These are phyloP conservation scores for Carettochelys insculpta DNA, from an alignment of 2,113 vertebrate species.

Conservation along the genomic window DNA sequence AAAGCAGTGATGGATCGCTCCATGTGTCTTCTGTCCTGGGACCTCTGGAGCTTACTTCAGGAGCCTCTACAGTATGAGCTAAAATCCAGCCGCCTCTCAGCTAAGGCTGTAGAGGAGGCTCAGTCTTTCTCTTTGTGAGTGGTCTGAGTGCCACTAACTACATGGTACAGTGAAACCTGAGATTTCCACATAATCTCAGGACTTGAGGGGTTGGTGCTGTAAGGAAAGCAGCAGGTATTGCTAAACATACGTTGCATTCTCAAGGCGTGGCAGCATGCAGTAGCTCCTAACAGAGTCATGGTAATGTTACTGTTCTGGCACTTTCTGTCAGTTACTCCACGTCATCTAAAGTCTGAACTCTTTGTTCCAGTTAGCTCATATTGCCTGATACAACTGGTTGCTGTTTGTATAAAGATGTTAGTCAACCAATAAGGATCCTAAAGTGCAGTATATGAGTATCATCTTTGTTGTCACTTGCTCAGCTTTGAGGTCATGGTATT, in stretches of 20 bases:
- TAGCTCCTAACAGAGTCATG: neutral
- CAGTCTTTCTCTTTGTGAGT: no score
- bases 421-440: neutral
- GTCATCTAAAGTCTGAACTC: neutral
- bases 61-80: no score
- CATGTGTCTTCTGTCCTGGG: neutral
- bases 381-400: neutral
- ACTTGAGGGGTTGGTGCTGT: neutral
- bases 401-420: neutral
- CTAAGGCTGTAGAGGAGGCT: no score
- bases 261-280: neutral
- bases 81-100: no score
- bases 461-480: neutral
- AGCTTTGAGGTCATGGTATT: neutral
- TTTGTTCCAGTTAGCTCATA: no score
- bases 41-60: no score
- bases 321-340: fast-evolving
- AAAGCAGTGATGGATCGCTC: neutral
- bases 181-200: neutral
- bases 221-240: neutral
- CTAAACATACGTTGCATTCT: neutral
- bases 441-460: neutral
- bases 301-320: neutral
- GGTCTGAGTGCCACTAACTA: no score
- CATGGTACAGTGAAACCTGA: neutral